Percentiles rank a stretch among this genome's conserved stretches.
phyloP scores from a whole-genome alignment of 2,113 vertebrate species.

The Dasyornis broadbenti region DNA sequence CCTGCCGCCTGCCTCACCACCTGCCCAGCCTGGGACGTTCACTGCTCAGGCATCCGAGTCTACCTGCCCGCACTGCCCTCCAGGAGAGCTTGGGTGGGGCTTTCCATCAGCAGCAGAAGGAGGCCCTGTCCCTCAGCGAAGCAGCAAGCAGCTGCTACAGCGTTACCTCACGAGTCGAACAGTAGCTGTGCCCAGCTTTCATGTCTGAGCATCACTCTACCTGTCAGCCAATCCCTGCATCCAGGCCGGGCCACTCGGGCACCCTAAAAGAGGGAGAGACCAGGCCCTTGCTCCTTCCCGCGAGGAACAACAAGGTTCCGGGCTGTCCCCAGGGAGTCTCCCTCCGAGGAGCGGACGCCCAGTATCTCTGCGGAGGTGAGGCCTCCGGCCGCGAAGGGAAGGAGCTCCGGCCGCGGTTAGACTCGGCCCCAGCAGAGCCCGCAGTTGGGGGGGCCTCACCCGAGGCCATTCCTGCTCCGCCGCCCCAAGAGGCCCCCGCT shows the following conservation, averaged over 20 bases:
- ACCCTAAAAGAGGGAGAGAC: neutral
- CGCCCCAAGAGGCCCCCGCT: neutral
- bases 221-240: accelerated
- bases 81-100: neutral
- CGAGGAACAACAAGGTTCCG: neutral
- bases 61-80: neutral
- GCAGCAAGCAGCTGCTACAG: neutral
- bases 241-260: neutral
- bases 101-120: neutral
- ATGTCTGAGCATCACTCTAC: accelerated
- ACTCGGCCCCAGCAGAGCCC: too few species aligned
- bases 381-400: neutral
- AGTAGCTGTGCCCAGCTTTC: neutral
- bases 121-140: neutral
- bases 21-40: neutral
- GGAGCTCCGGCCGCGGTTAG: neutral
- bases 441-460: neutral
- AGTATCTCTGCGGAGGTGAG: neutral
- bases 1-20: neutral
- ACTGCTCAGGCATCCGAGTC: neutral
- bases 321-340: accelerated
- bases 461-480: neutral
- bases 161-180: neutral
- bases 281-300: neutral
- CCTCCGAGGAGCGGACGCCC: neutral